Evolutionary conservation across 2,888 invertebrate genomes (phyloP), one percentile per base, ranked within the genome.

Genomic region (Agriotes lineatus): DNA sequence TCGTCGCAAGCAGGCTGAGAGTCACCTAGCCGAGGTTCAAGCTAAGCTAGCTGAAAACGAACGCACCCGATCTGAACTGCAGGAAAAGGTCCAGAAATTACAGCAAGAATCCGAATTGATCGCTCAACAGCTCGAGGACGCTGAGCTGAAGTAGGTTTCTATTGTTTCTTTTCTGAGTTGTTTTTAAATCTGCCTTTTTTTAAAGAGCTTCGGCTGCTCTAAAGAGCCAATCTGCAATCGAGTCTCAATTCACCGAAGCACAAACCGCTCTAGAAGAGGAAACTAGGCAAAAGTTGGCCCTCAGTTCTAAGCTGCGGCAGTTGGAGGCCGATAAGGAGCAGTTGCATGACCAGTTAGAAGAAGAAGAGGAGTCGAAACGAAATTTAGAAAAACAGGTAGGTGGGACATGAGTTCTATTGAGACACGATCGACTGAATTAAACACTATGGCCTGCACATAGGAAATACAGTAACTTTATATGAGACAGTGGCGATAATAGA

Each of bases 1-100:
- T 59, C 90, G 96, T 35, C 90, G 99, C 67, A 99, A 99, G 85
- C 97, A 97, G 82, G 93, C 95, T 0, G 99, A 99, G 82, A 90
- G 91, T 61, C 95, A 96, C 82, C 87, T 97, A 57, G 91, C 92
- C 0, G 97, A 96, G 77, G 81, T 93, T 33, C 90, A 90, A 77
- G 89, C 87, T 6, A 91, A 90, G 81, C 82, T 90, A 18, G 85
- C 86, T 4, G 90, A 91, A 79, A 86, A 90, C 18, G 91, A 91
- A 75, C 85, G 89, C 35, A 85, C 82, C 42, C 89, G 92, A 73
- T 87, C 89, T 50, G 97, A 97, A 80, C 83, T 94, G 25, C 88
- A 88, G 60, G 98, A 99, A 80, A 95, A 95, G 81, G 90, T 93
- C 66, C 85, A 89, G 30, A 96, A 97, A 77, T 85, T 96, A 70